Base-by-base conservation (phyloP, 2,888 invertebrate species). In the Standfussiana lucernea region DNA sequence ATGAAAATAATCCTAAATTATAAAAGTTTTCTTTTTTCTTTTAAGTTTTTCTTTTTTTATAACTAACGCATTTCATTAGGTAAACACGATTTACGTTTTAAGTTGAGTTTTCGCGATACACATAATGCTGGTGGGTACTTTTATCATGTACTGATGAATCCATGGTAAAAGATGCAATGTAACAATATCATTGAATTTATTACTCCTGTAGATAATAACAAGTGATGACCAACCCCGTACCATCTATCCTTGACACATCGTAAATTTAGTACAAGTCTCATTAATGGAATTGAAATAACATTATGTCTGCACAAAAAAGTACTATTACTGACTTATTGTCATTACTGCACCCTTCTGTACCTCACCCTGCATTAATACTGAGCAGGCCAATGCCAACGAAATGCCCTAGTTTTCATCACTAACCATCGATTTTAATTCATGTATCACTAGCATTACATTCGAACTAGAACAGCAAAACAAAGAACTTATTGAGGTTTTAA, bases 361-460 rank as follows among this genome's bases (percentile, higher is more conserved):
- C 10, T 56, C 50, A 53, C 35, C 15, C 62, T 64, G 37, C 37
- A 47, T 32, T 70, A 64, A 56, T 47, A 68, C 47, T 28, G n/a
- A 71, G 13, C n/a, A 62, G 47, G 66, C 35, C 71, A 81, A 72
- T 65, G 68, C 59, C 45, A 72, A 0, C 35, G 8, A 59, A 50
- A 37, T 77, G 72, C 15, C 72, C 79, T 47, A 69, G 68, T 78
- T 78, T 24, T 50, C 50, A 76, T 45, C n/a, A 66, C 1, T 53
- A 56, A 61, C 37, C 66, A 82, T 82, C 59, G 53, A 69, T 82
- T 77, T 82, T 68, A 21, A 77, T 65, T 72, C n/a, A 2, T 68
- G 37, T 77, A 64, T 74, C 32, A 61, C 50, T 79, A 65, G 15
- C 32, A 64, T 53, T 80, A 61, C 53, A 67, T 64, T 62, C 40